Percentiles rank a stretch among this genome's conserved stretches.
Evolutionary conservation across 1,140 invertebrate species (phyloP).

Genomic region (Rhopalosiphum padi): DNA sequence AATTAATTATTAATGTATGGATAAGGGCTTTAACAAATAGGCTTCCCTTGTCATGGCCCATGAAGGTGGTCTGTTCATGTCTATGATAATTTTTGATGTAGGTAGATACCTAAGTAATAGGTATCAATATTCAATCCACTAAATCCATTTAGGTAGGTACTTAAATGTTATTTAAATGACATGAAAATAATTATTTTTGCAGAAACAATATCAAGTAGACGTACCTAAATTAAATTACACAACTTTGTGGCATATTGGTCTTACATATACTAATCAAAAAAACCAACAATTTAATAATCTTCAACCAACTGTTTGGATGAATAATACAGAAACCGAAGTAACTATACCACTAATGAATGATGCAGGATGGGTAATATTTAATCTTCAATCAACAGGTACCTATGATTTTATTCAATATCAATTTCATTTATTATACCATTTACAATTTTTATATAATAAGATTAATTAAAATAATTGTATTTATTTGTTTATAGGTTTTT

Average conservation of each 20-base stretch:
- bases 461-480: neutral
- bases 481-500: slow-evolving; percentile 66
- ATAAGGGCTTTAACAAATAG: neutral
- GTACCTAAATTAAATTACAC: slow-evolving; percentile 60
- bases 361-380: slow-evolving; percentile 79
- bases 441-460: too few species aligned
- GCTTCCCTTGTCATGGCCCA: neutral
- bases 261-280: slow-evolving; percentile 75
- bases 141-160: too few species aligned
- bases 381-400: slow-evolving; percentile 77
- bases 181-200: slow-evolving; percentile 59
- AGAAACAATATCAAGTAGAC: slow-evolving; percentile 70
- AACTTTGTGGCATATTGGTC: slow-evolving; percentile 79
- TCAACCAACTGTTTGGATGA: slow-evolving; percentile 76
- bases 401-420: neutral
- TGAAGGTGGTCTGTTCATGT: too few species aligned
- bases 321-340: slow-evolving; percentile 63
- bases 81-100: neutral
- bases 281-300: slow-evolving; percentile 73
- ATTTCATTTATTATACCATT: neutral
- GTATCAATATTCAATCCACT: too few species aligned
- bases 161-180: neutral
- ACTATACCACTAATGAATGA: slow-evolving; percentile 65
- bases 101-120: too few species aligned
- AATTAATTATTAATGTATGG: neutral